Conservation (phyloP, 1,140 invertebrate genomes). For the Magallana angulata region DNA sequence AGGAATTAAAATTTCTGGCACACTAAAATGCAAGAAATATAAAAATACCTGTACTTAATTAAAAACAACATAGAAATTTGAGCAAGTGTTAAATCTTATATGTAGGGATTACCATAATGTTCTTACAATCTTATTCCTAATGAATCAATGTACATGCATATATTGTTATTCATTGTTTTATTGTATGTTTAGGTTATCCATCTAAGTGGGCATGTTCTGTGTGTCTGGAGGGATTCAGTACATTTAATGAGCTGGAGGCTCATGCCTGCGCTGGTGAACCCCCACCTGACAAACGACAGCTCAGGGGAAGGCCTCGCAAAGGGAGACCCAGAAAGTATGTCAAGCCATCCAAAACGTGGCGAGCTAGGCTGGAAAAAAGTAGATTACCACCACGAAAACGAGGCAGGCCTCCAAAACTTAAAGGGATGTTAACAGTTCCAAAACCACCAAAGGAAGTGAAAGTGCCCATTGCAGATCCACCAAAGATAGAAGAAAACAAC, state of each 20-base stretch:
- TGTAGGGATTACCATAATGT: no score
- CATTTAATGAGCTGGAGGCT: slow-evolving; percentile 60
- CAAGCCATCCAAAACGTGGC: slow-evolving; percentile 67
- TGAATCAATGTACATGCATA: no score
- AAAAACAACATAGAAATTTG: no score
- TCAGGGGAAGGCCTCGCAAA: slow-evolving; percentile 61
- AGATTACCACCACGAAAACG: slow-evolving; percentile 56
- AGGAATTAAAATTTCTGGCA: no score
- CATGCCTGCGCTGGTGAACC: slow-evolving; percentile 61
- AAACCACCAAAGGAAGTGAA: slow-evolving; percentile 41
- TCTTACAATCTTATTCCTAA: no score
- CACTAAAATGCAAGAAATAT: no score
- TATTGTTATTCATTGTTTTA: no score
- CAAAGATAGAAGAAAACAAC: slow-evolving; percentile 29
- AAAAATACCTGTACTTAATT: no score
- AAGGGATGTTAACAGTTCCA: slow-evolving; percentile 31
- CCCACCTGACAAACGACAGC: slow-evolving; percentile 45
- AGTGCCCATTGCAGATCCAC: neutral
- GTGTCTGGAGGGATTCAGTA: slow-evolving; percentile 59
- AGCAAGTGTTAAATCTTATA: no score
- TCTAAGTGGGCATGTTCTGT: slow-evolving; percentile 59
- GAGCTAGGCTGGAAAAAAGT: slow-evolving; percentile 64
- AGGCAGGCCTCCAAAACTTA: slow-evolving; percentile 60
- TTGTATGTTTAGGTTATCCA: slow-evolving; percentile 41
- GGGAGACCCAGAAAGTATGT: slow-evolving; percentile 66